Percentiles rank a stretch among this genome's conserved stretches.
Evolutionary conservation across 2,888 invertebrate genomes (phyloP).

Genomic region (Dyspetes luteomarginatus): DNA sequence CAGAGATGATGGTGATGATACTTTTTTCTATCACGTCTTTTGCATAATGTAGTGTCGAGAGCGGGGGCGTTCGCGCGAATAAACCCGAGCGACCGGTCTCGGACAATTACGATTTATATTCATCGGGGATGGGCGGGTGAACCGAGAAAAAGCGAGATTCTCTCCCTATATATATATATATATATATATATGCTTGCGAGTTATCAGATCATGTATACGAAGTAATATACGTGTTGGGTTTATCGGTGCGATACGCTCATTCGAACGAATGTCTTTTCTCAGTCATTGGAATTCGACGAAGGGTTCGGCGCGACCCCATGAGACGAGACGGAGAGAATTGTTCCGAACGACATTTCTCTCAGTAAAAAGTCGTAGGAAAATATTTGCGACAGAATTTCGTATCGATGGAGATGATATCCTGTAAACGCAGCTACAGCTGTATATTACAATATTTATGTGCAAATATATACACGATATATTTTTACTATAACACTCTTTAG

Average conservation of each 20-base stretch:
- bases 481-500: no score
- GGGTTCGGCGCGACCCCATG: not conserved
- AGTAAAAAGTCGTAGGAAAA: not conserved
- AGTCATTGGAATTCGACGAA: not conserved
- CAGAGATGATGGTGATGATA: not conserved
- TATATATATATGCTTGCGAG: not conserved
- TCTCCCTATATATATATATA: not conserved
- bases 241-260: not conserved
- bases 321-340: not conserved
- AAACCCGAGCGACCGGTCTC: conserved; percentile 34
- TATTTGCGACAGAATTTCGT: not conserved
- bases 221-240: not conserved
- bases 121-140: conserved; percentile 59
- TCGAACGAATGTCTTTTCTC: conserved; percentile 31
- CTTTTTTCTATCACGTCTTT: conserved; percentile 21
- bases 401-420: not conserved
- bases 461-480: no score
- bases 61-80: conserved; percentile 29
- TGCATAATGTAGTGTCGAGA: conserved; percentile 44
- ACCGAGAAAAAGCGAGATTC: not conserved
- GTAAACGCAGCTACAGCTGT: not conserved
- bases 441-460: no score
- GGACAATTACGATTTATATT: conserved; percentile 74
- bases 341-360: not conserved
- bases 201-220: not conserved